Conservation (phyloP, 2,888 invertebrate species). For the Melanostoma mellinum region DNA sequence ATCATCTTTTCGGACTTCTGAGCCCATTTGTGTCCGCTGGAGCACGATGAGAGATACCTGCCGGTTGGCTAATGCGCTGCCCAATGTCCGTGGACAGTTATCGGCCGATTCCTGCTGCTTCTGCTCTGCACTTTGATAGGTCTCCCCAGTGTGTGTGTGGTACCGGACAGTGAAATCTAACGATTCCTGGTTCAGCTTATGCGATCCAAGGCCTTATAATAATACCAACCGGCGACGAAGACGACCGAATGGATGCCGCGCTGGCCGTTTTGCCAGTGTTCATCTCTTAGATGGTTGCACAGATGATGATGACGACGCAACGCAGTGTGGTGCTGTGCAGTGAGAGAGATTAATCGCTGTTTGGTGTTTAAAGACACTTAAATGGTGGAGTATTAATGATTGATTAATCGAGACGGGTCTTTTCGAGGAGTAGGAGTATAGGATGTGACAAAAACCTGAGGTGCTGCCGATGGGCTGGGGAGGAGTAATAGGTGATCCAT, state of each 20-base stretch:
- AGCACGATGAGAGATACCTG: slow-evolving; percentile 71
- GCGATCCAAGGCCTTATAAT: slow-evolving; percentile 4
- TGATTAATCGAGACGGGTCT: slow-evolving; percentile 64
- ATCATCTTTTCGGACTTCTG: slow-evolving; percentile 68
- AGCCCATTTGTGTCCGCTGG: slow-evolving; percentile 62
- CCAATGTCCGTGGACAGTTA: slow-evolving; percentile 69
- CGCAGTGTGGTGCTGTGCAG: slow-evolving; percentile 61
- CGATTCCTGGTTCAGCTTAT: slow-evolving; percentile 21
- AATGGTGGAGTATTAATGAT: slow-evolving; percentile 73
- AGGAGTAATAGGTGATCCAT: slow-evolving; percentile 47
- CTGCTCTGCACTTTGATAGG: slow-evolving; percentile 64
- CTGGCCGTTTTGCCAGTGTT: slow-evolving; percentile 26
- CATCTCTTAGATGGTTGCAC: slow-evolving; percentile 35
- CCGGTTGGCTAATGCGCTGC: slow-evolving; percentile 66
- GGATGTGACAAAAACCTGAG: slow-evolving; percentile 53
- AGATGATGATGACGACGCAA: slow-evolving; percentile 61
- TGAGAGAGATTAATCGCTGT: slow-evolving; percentile 73
- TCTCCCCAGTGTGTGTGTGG: slow-evolving; percentile 41
- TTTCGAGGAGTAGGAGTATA: slow-evolving; percentile 48
- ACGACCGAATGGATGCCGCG: not conserved
- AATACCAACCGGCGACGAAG: slow-evolving; percentile 28
- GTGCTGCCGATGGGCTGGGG: slow-evolving; percentile 36
- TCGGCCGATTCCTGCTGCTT: slow-evolving; percentile 69
- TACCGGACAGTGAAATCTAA: slow-evolving; percentile 59
- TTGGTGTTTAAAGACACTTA: slow-evolving; percentile 73